These are phyloP conservation scores for Allolobophora icterica DNA, from an alignment of 2,888 invertebrate species.

Conservation along the genomic window DNA sequence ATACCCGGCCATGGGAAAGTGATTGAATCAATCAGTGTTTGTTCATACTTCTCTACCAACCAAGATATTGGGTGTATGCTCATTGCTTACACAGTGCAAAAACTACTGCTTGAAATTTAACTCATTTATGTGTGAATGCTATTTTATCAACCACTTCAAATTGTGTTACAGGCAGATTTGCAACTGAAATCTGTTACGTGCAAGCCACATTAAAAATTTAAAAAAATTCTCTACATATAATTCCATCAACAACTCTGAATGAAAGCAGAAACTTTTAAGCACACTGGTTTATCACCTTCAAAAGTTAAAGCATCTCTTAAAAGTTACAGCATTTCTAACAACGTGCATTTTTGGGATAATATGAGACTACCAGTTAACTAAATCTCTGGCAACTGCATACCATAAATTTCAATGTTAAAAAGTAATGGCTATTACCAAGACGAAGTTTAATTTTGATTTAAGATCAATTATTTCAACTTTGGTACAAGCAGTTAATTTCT, in stretches of 20 bases:
- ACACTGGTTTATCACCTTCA: not conserved
- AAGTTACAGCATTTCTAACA: too few relatives aligned
- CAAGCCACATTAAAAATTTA: not conserved
- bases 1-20: not conserved
- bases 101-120: not conserved
- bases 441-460: not conserved
- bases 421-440: not conserved
- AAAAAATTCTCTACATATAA: not conserved
- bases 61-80: not conserved
- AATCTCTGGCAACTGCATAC: not conserved
- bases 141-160: not conserved
- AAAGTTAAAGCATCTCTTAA: not conserved
- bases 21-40: not conserved
- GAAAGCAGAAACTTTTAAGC: not conserved
- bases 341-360: too few relatives aligned
- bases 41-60: not conserved
- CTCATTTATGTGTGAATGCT: not conserved
- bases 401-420: not conserved
- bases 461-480: not conserved
- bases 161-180: not conserved
- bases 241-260: not conserved
- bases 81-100: not conserved
- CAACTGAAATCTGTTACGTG: not conserved
- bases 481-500: not conserved
- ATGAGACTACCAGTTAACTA: too few relatives aligned